phyloP scores from a whole-genome alignment of 2,888 invertebrate genomes.

The Axea sp. region DNA sequence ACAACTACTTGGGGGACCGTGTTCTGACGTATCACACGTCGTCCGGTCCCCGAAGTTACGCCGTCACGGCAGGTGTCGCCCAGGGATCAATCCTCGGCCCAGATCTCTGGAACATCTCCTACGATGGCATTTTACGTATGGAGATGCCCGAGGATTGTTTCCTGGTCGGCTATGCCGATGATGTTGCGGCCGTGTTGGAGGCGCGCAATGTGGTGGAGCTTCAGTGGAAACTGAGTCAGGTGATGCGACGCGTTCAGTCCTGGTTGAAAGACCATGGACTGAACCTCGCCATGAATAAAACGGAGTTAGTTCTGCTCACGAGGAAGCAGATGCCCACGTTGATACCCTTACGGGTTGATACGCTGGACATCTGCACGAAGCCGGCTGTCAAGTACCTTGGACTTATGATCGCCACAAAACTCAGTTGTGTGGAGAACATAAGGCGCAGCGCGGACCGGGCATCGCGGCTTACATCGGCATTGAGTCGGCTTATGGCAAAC shows the following conservation, averaged over 20 bases:
- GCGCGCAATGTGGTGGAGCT: background rate
- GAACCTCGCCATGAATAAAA: background rate
- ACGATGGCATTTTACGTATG: conserved; percentile 4
- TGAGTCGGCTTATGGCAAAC: background rate
- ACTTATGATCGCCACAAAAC: background rate
- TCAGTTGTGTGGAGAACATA: background rate
- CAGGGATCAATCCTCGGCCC: conserved; percentile 9
- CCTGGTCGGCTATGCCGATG: conserved; percentile 37
- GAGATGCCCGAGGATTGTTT: conserved; percentile 6
- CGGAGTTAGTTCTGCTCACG: background rate
- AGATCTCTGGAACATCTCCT: conserved; percentile 8
- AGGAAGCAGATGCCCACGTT: background rate
- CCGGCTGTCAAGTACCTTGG: background rate
- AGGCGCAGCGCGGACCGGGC: background rate
- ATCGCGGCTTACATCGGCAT: no score
- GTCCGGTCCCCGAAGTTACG: background rate
- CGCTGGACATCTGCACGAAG: background rate
- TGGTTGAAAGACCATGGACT: conserved; percentile 44
- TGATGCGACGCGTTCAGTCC: background rate
- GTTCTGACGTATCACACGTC: background rate
- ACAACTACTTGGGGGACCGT: background rate
- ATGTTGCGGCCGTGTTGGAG: conserved; percentile 32
- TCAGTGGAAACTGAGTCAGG: conserved; percentile 9
- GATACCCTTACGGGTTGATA: background rate
- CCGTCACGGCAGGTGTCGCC: conserved; percentile 1